Percentiles rank a stretch among this genome's conserved stretches.
Evolutionary conservation across 1,140 invertebrate species (phyloP).

Genomic region (Aethina tumida): DNA sequence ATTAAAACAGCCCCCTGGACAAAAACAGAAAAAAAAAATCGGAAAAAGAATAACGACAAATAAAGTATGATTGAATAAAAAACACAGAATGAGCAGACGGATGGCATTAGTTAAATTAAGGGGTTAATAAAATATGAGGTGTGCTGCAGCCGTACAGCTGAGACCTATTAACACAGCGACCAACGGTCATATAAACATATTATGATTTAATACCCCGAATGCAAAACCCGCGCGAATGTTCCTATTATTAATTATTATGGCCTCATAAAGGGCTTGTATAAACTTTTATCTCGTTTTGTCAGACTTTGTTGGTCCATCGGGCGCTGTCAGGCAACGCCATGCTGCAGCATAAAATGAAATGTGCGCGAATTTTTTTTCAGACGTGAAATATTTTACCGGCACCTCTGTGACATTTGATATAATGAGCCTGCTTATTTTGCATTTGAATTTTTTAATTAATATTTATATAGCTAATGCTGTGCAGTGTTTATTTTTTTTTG

Average conservation of each 20-base stretch:
- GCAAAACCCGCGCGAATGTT: conserved; percentile 12
- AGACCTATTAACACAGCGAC: conserved; percentile 20
- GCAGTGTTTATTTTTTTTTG: conserved; percentile 2
- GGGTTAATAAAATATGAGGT: no score
- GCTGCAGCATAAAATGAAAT: conserved; percentile 20
- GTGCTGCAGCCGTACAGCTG: no score
- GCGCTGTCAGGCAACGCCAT: conserved; percentile 15
- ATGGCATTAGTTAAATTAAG: no score
- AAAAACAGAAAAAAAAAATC: no score
- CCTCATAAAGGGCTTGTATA: conserved; percentile 26
- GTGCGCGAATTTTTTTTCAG: conserved; percentile 22
- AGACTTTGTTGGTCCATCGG: conserved; percentile 26
- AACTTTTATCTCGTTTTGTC: conserved; percentile 29
- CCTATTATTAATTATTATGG: conserved; percentile 27
- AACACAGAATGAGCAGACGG: no score
- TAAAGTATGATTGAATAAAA: no score
- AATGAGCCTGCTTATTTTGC: conserved; percentile 19
- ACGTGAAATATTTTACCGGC: conserved; percentile 17
- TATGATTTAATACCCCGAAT: conserved; percentile 24
- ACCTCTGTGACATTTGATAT: conserved; percentile 23
- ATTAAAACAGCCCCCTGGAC: no score
- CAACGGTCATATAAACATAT: conserved; percentile 26
- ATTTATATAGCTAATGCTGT: conserved; percentile 16
- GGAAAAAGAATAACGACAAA: no score
- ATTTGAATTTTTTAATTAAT: conserved; percentile 18